A percentile compares a stretch with the other conserved stretches of the same genome.
phyloP scores from a whole-genome alignment of 2,797 vertebrate genomes.

The Sandelia bainsii region DNA sequence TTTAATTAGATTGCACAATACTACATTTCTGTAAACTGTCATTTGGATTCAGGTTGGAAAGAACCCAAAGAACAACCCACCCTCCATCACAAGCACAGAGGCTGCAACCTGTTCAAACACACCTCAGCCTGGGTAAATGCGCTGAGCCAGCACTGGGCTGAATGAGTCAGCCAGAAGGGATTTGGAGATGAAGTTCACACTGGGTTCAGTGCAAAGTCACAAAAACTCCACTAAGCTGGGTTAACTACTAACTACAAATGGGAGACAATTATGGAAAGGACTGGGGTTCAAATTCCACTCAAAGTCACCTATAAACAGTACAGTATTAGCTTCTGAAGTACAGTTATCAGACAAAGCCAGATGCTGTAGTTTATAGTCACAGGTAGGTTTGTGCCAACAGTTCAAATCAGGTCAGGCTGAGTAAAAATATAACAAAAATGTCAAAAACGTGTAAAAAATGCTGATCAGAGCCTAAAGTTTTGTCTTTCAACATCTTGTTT shows the following conservation, averaged over 20 bases:
- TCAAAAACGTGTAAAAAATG: too few relatives aligned
- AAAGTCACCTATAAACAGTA: not conserved
- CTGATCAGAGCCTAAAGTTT: too few relatives aligned
- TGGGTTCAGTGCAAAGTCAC: not conserved
- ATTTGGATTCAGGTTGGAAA: too few relatives aligned
- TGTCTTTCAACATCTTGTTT: too few relatives aligned
- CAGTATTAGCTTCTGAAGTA: not conserved
- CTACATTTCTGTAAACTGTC: too few relatives aligned
- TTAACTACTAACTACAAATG: not conserved
- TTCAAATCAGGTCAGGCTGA: not conserved
- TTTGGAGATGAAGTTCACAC: not conserved
- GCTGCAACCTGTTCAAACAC: conserved; percentile 33
- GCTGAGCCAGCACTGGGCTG: conserved; percentile 18
- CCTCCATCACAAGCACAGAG: not conserved
- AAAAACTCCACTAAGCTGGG: not conserved
- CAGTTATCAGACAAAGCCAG: not conserved
- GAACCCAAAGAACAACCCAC: conserved; percentile 6
- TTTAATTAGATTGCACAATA: too few relatives aligned
- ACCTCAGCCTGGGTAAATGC: conserved; percentile 4
- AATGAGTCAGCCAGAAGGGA: conserved; percentile 6
- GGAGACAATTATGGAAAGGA: not conserved
- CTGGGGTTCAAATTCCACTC: not conserved
- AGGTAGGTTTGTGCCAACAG: not conserved
- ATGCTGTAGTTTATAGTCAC: not conserved
- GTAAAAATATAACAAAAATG: not conserved